Evolutionary conservation across 2,888 invertebrate genomes (phyloP).

Genomic region (Yponomeuta cagnagella): DNA sequence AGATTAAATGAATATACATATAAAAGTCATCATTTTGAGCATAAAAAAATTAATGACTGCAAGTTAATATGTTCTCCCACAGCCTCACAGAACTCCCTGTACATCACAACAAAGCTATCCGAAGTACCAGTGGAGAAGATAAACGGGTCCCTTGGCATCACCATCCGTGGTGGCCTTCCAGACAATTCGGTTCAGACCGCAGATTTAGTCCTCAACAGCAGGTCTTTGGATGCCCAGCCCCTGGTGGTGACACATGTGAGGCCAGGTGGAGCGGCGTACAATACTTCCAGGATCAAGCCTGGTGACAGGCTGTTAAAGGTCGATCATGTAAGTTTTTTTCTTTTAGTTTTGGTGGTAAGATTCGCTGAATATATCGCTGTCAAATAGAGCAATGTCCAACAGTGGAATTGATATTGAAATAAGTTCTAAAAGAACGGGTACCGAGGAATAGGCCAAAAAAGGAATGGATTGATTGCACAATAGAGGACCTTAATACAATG

Average conservation of each 20-base stretch:
- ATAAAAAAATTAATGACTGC: neutral
- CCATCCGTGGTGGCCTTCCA: constrained; percentile 85
- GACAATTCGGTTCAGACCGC: constrained; percentile 75
- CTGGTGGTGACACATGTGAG: constrained; percentile 92
- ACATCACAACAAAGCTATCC: constrained; percentile 85
- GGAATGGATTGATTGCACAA: neutral
- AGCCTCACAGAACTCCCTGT: constrained; percentile 82
- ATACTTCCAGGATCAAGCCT: constrained; percentile 91
- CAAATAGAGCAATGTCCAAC: no score
- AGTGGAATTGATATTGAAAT: no score
- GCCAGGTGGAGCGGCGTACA: constrained; percentile 92
- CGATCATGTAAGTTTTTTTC: constrained; percentile 78
- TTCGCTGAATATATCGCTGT: neutral
- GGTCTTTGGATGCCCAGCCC: constrained; percentile 78
- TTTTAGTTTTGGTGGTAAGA: neutral
- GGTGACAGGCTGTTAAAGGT: constrained; percentile 93
- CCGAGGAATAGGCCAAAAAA: no score
- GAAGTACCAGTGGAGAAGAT: constrained; percentile 88
- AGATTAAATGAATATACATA: no score
- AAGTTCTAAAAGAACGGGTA: no score
- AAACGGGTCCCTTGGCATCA: constrained; percentile 90
- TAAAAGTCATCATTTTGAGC: no score
- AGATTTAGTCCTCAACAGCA: constrained; percentile 77
- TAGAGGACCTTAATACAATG: no score
- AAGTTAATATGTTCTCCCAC: constrained; percentile 15